phyloP scores from a whole-genome alignment of 1,140 invertebrate species.

The Drosophila nikananu region DNA sequence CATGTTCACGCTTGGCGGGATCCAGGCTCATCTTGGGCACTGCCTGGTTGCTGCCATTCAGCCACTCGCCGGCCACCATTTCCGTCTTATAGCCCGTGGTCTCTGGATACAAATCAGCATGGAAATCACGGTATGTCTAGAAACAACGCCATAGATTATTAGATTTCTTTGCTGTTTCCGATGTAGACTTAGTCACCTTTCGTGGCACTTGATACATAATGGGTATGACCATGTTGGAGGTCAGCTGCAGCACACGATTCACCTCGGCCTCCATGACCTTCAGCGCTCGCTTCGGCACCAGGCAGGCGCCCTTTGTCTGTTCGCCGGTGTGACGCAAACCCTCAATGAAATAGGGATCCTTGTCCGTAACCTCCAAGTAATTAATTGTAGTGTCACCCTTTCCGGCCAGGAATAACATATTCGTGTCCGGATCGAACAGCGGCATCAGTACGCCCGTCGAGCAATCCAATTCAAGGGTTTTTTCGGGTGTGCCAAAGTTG shows the following conservation, averaged over 20 bases:
- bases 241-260: conserved; percentile 94
- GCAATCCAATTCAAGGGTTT: conserved; percentile 92
- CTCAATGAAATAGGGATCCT: conserved; percentile 94
- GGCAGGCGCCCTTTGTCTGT: conserved; percentile 95
- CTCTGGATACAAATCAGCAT: conserved; percentile 96
- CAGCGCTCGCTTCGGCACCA: conserved; percentile 96
- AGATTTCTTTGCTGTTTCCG: not conserved
- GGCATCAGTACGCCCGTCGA: conserved; percentile 97
- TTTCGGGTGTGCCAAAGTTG: conserved; percentile 92
- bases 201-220: conserved; percentile 97
- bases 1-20: conserved; percentile 88
- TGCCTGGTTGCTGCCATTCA: conserved; percentile 89
- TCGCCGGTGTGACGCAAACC: conserved; percentile 89
- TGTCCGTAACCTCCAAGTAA: conserved; percentile 94
- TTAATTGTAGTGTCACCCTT: conserved; percentile 95
- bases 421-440: conserved; percentile 95
- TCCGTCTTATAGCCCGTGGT: conserved; percentile 92
- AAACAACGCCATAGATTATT: not conserved
- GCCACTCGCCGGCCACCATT: conserved; percentile 92
- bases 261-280: conserved; percentile 98
- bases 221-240: conserved; percentile 93
- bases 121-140: conserved; percentile 96
- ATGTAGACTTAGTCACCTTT: conserved; percentile 86
- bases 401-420: conserved; percentile 97
- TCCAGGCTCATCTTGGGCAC: conserved; percentile 93